phyloP scores from a whole-genome alignment of 2,797 vertebrate species.

The Otolemur crassicaudatus region DNA sequence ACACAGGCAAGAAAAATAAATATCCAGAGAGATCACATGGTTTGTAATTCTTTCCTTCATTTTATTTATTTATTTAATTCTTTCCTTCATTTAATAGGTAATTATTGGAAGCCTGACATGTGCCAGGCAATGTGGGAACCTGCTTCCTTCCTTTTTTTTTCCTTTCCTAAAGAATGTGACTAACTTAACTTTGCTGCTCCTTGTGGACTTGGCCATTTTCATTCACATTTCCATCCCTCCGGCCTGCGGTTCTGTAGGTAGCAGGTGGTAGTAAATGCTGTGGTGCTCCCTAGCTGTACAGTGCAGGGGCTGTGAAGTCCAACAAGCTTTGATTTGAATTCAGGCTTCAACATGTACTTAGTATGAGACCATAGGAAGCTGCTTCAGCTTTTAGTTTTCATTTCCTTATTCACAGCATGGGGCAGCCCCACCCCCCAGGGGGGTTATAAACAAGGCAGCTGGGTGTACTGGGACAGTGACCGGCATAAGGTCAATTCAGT shows the following conservation, averaged over 20 bases:
- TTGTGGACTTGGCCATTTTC: neutral
- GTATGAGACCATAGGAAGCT: neutral
- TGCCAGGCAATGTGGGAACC: neutral
- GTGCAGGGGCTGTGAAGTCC: neutral
- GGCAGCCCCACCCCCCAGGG: neutral
- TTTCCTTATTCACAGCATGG: neutral
- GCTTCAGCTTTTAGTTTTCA: neutral
- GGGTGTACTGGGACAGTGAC: too few species aligned
- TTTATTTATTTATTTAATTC: neutral
- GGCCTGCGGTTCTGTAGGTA: neutral
- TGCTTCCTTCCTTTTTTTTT: neutral
- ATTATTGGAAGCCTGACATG: neutral
- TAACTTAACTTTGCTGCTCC: neutral
- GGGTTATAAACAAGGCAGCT: neutral
- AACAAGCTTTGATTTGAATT: neutral
- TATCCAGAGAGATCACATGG: neutral
- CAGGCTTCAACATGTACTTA: neutral
- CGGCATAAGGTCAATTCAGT: neutral
- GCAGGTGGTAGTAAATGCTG: neutral
- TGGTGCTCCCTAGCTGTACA: too few species aligned
- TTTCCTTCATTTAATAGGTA: neutral
- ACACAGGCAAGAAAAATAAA: constrained; percentile 3
- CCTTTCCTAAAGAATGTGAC: neutral
- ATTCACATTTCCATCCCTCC: neutral
- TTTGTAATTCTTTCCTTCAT: neutral